These are phyloP conservation scores for Tortrix viridana DNA, from an alignment of 2,888 invertebrate species.

Conservation along the genomic window DNA sequence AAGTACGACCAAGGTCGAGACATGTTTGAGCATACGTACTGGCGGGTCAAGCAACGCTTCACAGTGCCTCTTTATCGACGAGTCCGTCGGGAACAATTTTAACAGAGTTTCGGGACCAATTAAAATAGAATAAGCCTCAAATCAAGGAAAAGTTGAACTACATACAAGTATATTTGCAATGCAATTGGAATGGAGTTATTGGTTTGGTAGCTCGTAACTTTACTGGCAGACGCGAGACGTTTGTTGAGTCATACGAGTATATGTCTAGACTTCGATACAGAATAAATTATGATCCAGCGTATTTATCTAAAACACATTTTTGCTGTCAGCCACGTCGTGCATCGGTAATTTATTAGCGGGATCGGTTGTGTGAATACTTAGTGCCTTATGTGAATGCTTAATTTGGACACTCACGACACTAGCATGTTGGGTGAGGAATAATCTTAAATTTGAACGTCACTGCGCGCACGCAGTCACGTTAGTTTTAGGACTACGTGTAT, in stretches of 20 bases:
- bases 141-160: slow-evolving; percentile 19
- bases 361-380: neutral
- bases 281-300: slow-evolving; percentile 7
- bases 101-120: neutral
- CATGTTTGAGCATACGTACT: too few species aligned
- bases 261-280: slow-evolving; percentile 13
- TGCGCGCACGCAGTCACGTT: slow-evolving; percentile 7
- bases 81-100: too few species aligned
- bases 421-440: slow-evolving; percentile 1
- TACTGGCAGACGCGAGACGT: slow-evolving; percentile 13
- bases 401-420: slow-evolving; percentile 4
- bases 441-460: slow-evolving; percentile 13
- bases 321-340: neutral
- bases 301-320: neutral
- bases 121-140: slow-evolving; percentile 8
- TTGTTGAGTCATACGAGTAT: slow-evolving; percentile 12
- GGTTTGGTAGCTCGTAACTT: slow-evolving; percentile 13
- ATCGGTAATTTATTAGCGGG: slow-evolving; percentile 6
- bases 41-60: too few species aligned
- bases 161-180: slow-evolving; percentile 11
- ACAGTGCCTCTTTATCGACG: too few species aligned
- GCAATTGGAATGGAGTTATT: slow-evolving; percentile 25
- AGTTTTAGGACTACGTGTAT: neutral
- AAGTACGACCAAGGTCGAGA: too few species aligned
- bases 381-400: neutral